Evolutionary conservation across 2,888 invertebrate genomes (phyloP).

Genomic region (Petrolisthes manimaculis): DNA sequence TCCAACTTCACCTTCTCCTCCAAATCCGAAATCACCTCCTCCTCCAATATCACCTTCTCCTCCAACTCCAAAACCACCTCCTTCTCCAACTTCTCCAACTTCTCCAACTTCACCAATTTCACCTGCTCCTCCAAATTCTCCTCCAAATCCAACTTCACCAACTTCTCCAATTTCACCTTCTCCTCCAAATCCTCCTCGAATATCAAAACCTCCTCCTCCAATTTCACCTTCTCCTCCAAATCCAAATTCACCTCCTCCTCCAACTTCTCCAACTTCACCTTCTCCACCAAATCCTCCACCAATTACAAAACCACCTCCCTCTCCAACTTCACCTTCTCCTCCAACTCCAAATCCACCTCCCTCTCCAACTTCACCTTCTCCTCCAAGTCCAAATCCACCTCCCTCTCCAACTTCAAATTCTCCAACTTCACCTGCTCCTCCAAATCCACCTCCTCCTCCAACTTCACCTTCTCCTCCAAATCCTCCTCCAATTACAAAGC

Average conservation of each 20-base stretch:
- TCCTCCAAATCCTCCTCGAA: not conserved
- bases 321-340: not conserved
- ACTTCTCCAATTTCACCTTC: not conserved
- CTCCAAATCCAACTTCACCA: not conserved
- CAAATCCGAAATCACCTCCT: too few relatives aligned
- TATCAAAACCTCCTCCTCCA: not conserved
- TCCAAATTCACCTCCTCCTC: not conserved
- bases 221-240: not conserved
- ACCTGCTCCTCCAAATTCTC: not conserved
- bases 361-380: not conserved
- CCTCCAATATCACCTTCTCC: not conserved
- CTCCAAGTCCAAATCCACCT: not conserved
- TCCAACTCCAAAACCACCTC: not conserved
- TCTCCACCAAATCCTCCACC: not conserved
- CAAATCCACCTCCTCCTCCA: not conserved
- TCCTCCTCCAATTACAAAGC: too few relatives aligned
- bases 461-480: not conserved
- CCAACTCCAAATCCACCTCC: not conserved
- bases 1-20: not conserved
- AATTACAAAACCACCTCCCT: not conserved
- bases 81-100: not conserved
- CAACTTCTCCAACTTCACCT: not conserved
- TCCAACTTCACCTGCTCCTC: not conserved
- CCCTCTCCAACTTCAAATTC: conserved; percentile 21
- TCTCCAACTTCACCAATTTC: not conserved